Percentiles rank a stretch among this genome's conserved stretches.
Evolutionary conservation across 2,888 invertebrate genomes (phyloP).

Genomic region (Nymphalis polychloros): DNA sequence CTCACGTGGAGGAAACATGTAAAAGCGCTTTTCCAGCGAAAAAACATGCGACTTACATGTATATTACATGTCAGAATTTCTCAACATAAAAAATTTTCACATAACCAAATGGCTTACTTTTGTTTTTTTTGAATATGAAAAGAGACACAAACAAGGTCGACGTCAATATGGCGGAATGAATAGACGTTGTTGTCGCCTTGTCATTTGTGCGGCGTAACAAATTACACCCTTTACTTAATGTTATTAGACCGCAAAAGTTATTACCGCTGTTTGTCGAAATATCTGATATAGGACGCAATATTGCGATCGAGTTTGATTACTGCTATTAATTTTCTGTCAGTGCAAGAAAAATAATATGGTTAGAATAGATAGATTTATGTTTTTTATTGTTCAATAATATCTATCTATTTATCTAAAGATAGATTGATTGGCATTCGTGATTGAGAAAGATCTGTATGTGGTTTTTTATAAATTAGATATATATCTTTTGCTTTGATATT

Average conservation of each 20-base stretch:
- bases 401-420: no score
- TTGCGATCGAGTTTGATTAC: slow-evolving; percentile 32
- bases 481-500: no score
- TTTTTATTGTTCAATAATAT: not conserved
- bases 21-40: no score
- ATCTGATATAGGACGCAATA: slow-evolving; percentile 24
- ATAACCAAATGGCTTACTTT: not conserved
- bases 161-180: slow-evolving; percentile 50
- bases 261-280: slow-evolving; percentile 46
- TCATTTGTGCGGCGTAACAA: slow-evolving; percentile 48
- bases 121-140: slow-evolving; percentile 1
- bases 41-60: no score
- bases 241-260: slow-evolving; percentile 48
- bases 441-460: no score
- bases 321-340: slow-evolving; percentile 17
- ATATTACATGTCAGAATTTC: no score
- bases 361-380: not conserved
- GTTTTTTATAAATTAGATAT: no score
- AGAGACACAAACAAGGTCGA: slow-evolving; percentile 30
- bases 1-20: no score
- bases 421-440: no score
- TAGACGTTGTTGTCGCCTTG: slow-evolving; percentile 40
- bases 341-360: not conserved
- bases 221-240: slow-evolving; percentile 58
- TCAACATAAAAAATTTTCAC: no score